Conservation (phyloP, 2,797 vertebrate genomes). For the Cyprinodon diabolis region DNA sequence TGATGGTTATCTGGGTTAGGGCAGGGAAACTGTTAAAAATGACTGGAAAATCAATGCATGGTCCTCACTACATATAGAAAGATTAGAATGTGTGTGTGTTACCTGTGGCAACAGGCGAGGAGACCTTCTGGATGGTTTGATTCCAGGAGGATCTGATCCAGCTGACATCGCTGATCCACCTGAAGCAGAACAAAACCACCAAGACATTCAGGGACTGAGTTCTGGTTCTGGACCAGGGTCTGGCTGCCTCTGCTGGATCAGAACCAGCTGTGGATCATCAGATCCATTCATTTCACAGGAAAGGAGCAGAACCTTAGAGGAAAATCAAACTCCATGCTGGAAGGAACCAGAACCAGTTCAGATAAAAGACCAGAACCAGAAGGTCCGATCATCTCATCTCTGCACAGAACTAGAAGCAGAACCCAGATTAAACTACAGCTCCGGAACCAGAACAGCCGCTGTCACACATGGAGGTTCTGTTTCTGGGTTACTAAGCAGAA, state of each 20-base stretch:
- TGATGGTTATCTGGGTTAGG: too few relatives aligned
- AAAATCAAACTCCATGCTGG: neutral
- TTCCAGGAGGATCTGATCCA: slow-evolving; percentile 37
- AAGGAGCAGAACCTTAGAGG: neutral
- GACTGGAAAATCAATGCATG: too few relatives aligned
- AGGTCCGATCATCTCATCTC: neutral
- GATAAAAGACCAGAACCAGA: neutral
- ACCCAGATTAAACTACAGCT: neutral
- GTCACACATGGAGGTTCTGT: neutral
- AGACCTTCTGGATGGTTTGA: slow-evolving; percentile 55
- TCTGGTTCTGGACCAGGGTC: neutral
- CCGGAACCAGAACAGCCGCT: neutral
- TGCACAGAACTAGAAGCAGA: neutral
- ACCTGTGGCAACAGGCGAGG: slow-evolving; percentile 66
- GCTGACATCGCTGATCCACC: slow-evolving; percentile 46
- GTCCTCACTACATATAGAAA: too few relatives aligned
- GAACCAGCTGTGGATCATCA: neutral
- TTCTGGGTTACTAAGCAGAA: neutral
- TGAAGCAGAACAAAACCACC: neutral
- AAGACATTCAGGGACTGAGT: neutral
- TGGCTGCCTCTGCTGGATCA: neutral
- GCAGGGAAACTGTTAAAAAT: too few relatives aligned
- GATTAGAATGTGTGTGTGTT: too few relatives aligned
- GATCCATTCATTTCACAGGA: too few relatives aligned
- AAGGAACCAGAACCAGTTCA: neutral